Conservation (phyloP, 2,797 vertebrate species). For the Notoglanidium macrostoma region DNA sequence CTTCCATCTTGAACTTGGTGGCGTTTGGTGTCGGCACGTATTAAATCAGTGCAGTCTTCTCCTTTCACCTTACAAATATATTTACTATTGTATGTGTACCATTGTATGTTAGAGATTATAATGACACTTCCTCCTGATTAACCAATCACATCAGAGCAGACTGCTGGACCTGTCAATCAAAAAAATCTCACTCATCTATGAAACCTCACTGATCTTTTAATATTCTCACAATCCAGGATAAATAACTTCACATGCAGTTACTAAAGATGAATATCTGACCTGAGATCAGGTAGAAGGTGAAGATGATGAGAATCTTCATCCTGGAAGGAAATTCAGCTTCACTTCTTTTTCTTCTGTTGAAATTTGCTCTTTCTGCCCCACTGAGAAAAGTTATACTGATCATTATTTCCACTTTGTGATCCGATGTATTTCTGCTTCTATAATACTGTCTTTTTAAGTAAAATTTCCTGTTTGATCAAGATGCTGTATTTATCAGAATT, state of each 20-base stretch:
- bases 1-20: neutral
- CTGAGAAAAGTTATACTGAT: neutral
- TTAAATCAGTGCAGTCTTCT: neutral
- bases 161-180: too few relatives aligned
- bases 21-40: neutral
- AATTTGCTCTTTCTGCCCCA: neutral
- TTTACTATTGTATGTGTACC: neutral
- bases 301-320: constrained; percentile 22
- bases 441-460: neutral
- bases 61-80: constrained; percentile 17
- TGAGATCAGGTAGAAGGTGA: neutral
- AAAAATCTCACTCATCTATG: too few relatives aligned
- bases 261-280: constrained; percentile 3
- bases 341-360: neutral
- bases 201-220: neutral
- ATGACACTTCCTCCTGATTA: neutral
- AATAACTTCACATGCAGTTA: neutral
- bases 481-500: neutral
- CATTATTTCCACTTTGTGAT: too few relatives aligned
- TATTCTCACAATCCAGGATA: neutral
- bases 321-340: neutral
- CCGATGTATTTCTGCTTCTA: neutral
- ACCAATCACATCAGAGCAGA: too few relatives aligned
- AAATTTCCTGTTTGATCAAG: neutral
- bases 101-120: neutral